Conservation (phyloP, 2,797 vertebrate species). For the Champsocephalus gunnari region DNA sequence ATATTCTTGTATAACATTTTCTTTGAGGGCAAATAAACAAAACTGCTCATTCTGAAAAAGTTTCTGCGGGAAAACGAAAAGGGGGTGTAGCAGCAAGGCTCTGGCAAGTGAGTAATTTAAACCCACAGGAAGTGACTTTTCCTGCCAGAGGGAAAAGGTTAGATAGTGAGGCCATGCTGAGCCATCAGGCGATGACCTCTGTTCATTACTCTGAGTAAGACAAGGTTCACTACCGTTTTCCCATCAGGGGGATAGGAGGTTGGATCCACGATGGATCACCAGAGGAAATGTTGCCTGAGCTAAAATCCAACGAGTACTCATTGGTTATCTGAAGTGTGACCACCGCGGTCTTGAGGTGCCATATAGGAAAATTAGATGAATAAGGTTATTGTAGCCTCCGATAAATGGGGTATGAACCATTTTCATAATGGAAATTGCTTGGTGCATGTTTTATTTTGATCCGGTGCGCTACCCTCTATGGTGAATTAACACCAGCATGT, state of each 20-base stretch:
- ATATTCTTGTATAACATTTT: constrained; percentile 56
- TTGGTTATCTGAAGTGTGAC: constrained; percentile 15
- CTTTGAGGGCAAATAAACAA: constrained; percentile 59
- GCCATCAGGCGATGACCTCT: constrained; percentile 41
- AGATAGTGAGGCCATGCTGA: constrained; percentile 37
- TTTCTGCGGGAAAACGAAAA: constrained; percentile 32
- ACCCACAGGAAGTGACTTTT: constrained; percentile 53
- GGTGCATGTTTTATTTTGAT: constrained; percentile 2
- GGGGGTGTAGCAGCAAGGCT: background rate
- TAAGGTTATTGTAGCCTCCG: constrained; percentile 3
- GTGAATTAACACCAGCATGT: constrained; percentile 5
- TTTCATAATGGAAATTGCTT: background rate
- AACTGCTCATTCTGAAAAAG: constrained; percentile 31
- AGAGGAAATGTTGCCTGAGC: constrained; percentile 23
- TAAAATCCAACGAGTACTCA: constrained; percentile 36
- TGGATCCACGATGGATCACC: constrained; percentile 51
- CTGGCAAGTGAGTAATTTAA: constrained; percentile 20
- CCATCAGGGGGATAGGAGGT: constrained; percentile 10
- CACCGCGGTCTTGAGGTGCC: constrained; percentile 7
- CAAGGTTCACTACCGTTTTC: constrained; percentile 13
- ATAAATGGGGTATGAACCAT: background rate
- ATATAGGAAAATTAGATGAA: constrained; percentile 20
- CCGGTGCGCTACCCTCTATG: background rate
- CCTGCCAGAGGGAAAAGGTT: constrained; percentile 47
- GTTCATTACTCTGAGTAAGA: constrained; percentile 50